Evolutionary conservation across 2,888 invertebrate species (phyloP).

Genomic region (Mythimna vitellina): DNA sequence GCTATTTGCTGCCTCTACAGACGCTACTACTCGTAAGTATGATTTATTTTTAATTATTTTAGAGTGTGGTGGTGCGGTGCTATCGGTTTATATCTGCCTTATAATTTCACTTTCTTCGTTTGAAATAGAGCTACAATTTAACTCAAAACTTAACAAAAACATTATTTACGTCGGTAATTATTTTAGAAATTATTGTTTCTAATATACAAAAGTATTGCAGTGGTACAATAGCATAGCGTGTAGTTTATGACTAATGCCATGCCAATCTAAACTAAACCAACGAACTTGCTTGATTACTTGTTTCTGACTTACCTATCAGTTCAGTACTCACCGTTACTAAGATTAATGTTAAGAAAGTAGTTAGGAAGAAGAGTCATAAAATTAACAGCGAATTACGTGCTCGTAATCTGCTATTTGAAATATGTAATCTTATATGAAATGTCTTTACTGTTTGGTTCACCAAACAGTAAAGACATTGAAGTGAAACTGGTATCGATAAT

Average conservation of each 20-base stretch:
- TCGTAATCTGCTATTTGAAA: neutral
- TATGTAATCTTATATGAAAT: neutral
- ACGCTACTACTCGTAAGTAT: constrained; percentile 84
- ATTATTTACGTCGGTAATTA: neutral
- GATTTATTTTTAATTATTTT: constrained; percentile 51
- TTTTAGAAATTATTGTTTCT: neutral
- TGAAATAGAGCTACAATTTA: neutral
- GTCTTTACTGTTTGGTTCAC: neutral
- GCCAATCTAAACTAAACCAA: neutral
- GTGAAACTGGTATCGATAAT: constrained; percentile 1
- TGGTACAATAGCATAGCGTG: constrained; percentile 24
- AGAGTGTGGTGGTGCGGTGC: too few species aligned
- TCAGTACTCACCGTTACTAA: neutral
- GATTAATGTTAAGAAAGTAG: neutral
- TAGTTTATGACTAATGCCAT: constrained; percentile 28
- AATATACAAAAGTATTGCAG: constrained; percentile 1
- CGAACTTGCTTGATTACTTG: constrained; percentile 34
- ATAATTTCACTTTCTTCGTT: neutral
- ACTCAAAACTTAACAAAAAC: neutral
- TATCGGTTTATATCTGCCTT: neutral
- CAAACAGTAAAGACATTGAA: too few species aligned
- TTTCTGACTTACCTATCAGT: constrained; percentile 8
- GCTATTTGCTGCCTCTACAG: constrained; percentile 80
- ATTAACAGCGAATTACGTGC: constrained; percentile 11
- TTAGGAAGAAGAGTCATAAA: constrained; percentile 8